phyloP scores from a whole-genome alignment of 2,113 vertebrate genomes.

The Pelecanoides urinatrix region DNA sequence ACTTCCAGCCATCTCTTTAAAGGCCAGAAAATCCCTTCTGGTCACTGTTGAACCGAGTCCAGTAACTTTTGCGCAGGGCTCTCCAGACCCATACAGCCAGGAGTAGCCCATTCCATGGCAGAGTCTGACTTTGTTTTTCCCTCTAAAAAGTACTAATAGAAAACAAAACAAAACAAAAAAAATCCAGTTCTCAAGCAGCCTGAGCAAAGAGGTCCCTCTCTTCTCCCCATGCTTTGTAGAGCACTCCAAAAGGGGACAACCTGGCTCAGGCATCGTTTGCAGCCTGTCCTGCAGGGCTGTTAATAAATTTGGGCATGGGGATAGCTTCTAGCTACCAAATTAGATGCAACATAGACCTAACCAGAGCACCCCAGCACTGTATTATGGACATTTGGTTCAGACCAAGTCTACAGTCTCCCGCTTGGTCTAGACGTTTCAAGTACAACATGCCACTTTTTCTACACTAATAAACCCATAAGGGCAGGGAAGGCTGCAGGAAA shows the following conservation, averaged over 20 bases:
- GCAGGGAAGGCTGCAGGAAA: conserved; percentile 67
- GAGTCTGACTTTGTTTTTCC: not conserved
- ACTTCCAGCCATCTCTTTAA: not conserved
- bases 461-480: conserved; percentile 67
- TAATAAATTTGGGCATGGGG: not conserved
- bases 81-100: not conserved
- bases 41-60: not conserved
- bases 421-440: not conserved
- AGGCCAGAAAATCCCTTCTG: not conserved
- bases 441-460: conserved; percentile 20
- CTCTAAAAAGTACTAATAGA: not conserved
- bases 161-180: no score
- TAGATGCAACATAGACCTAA: not conserved
- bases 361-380: not conserved
- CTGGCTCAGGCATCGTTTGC: not conserved
- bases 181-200: not conserved
- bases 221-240: not conserved
- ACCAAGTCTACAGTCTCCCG: not conserved
- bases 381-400: not conserved
- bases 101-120: not conserved
- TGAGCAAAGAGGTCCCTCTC: not conserved
- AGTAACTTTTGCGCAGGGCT: rapidly evolving
- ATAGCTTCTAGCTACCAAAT: not conserved
- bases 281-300: not conserved
- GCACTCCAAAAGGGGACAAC: not conserved